Percentiles rank a stretch among this genome's conserved stretches.
Evolutionary conservation across 2,113 vertebrate genomes (phyloP).

Genomic region (Ciconia boyciana): DNA sequence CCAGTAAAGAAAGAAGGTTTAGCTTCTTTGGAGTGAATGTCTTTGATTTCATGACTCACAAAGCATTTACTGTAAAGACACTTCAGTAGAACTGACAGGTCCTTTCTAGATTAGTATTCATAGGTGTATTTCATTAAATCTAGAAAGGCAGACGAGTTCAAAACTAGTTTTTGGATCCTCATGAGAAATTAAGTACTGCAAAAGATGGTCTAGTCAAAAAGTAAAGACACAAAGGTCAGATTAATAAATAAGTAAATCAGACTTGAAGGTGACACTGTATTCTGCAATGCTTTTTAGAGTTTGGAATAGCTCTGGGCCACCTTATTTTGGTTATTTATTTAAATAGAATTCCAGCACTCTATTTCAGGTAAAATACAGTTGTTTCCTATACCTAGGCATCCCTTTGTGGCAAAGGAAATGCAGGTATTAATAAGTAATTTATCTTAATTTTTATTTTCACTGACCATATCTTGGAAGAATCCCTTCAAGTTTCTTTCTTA

Average conservation of each 20-base stretch:
- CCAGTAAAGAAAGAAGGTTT: not conserved
- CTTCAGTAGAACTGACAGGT: not conserved
- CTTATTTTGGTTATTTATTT: not conserved
- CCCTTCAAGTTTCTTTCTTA: slow-evolving; percentile 71
- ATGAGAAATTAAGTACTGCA: not conserved
- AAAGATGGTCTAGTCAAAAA: not conserved
- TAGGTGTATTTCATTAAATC: not conserved
- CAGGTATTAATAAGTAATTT: not conserved
- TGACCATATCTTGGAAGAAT: slow-evolving; percentile 70
- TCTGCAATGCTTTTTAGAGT: not conserved
- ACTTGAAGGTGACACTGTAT: not conserved
- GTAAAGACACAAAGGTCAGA: not conserved
- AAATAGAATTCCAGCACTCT: not conserved
- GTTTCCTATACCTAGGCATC: not conserved
- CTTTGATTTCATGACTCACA: not conserved
- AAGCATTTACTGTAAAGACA: not conserved
- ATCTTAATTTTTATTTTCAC: slow-evolving; percentile 37
- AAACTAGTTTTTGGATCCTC: not conserved
- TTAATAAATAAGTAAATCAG: not conserved
- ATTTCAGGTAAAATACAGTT: not conserved
- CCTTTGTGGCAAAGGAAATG: not conserved
- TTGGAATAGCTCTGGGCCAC: not conserved
- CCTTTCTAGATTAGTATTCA: not conserved
- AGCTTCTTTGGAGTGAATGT: not conserved
- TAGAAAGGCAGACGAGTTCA: not conserved